phyloP scores from a whole-genome alignment of 1,140 invertebrate genomes.

The Brachionus angularis region DNA sequence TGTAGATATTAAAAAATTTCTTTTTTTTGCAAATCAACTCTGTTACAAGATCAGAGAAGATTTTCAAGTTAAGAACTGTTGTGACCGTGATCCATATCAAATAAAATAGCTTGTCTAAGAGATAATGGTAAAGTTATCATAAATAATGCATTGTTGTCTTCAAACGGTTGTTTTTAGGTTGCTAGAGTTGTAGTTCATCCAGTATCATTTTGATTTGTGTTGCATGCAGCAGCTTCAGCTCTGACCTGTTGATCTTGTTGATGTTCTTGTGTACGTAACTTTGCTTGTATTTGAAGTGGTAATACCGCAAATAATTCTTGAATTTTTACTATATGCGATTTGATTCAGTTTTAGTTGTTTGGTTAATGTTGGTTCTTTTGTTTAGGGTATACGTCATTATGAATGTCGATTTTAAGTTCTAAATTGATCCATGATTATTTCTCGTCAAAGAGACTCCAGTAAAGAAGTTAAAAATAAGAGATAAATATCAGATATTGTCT shows the following conservation, averaged over 20 bases:
- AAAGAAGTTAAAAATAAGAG: constrained; percentile 84
- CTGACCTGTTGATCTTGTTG: constrained; percentile 72
- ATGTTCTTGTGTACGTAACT: constrained; percentile 78
- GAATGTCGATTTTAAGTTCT: constrained; percentile 59
- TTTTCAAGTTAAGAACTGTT: constrained; percentile 79
- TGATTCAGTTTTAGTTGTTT: constrained; percentile 50
- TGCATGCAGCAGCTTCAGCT: constrained; percentile 48
- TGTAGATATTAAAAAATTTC: too few relatives aligned
- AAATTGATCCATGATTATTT: constrained; percentile 80
- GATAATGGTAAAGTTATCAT: constrained; percentile 78
- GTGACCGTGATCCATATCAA: constrained; percentile 87
- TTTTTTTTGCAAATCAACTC: too few relatives aligned
- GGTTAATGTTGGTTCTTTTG: constrained; percentile 46
- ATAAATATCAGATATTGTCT: constrained; percentile 76
- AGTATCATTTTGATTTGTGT: too few relatives aligned
- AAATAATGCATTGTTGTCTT: constrained; percentile 78
- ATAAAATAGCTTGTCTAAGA: constrained; percentile 77
- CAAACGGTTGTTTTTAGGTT: constrained; percentile 68
- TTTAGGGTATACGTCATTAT: constrained; percentile 42
- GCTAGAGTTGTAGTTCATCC: constrained; percentile 62
- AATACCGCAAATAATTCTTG: constrained; percentile 84
- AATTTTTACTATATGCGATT: constrained; percentile 69
- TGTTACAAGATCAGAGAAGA: too few relatives aligned
- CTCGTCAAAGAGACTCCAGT: constrained; percentile 82
- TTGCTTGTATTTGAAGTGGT: constrained; percentile 82